These are phyloP conservation scores for Drosophila neotestacea DNA, from an alignment of 2,888 invertebrate genomes.

Conservation along the genomic window DNA sequence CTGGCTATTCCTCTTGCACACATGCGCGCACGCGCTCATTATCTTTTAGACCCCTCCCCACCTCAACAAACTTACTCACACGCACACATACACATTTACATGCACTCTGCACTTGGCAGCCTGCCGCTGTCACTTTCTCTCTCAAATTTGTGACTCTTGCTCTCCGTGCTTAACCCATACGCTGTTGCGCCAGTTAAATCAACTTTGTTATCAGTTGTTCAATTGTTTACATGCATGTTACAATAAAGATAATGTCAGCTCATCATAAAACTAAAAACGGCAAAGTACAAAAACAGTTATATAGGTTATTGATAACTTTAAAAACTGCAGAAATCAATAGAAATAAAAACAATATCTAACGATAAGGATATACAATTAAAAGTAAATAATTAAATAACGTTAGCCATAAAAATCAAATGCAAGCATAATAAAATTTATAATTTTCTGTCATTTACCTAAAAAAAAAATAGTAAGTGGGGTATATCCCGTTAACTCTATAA, in stretches of 20 bases:
- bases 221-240: constrained; percentile 35
- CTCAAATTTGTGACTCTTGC: constrained; percentile 11
- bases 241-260: constrained; percentile 26
- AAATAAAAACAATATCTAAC: not conserved
- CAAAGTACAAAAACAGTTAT: not conserved
- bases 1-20: constrained; percentile 15
- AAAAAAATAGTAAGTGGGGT: no score
- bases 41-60: constrained; percentile 34
- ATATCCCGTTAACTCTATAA: no score
- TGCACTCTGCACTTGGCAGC: constrained; percentile 49
- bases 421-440: no score
- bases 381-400: no score
- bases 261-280: not conserved
- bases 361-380: not conserved
- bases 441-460: no score
- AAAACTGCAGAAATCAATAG: not conserved
- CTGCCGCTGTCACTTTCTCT: constrained; percentile 19
- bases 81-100: constrained; percentile 13
- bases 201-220: constrained; percentile 27
- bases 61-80: constrained; percentile 13
- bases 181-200: constrained; percentile 14
- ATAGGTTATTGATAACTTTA: constrained; percentile 7
- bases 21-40: constrained; percentile 43
- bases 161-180: constrained; percentile 44
- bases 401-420: no score